These are phyloP conservation scores for Drosophila repleta DNA, from an alignment of 1,140 invertebrate genomes.

Conservation along the genomic window DNA sequence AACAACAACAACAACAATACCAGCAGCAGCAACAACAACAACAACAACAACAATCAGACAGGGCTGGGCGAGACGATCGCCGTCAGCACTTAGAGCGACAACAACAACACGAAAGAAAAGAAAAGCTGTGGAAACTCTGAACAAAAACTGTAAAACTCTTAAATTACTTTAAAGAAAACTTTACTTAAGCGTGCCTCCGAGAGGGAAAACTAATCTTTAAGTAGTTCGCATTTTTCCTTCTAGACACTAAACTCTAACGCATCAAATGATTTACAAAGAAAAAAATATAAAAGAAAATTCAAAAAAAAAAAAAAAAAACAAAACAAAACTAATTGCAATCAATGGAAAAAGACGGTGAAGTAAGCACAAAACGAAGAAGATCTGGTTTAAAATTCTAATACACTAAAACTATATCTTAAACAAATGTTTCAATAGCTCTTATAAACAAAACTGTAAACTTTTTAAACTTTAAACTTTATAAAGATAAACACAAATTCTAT, in stretches of 20 bases:
- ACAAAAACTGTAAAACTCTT: conserved; percentile 21
- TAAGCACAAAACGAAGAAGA: conserved; percentile 24
- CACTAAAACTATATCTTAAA: conserved; percentile 7
- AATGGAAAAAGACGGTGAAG: conserved; percentile 82
- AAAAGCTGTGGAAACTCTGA: conserved; percentile 3
- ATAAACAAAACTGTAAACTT: conserved; percentile 32
- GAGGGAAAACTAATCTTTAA: conserved; percentile 69
- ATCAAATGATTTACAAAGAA: conserved; percentile 5
- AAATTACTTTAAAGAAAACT: conserved; percentile 68
- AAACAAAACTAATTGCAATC: conserved; percentile 61
- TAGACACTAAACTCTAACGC: conserved; percentile 19
- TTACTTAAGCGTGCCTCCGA: conserved; percentile 81
- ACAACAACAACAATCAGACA: conserved; percentile 27
- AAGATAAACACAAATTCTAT: conserved; percentile 4
- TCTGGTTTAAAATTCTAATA: background rate
- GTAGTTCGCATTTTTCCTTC: conserved; percentile 69
- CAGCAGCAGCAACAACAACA: conserved; percentile 43
- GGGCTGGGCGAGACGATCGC: conserved; percentile 37
- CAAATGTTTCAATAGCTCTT: conserved; percentile 48
- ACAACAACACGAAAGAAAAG: background rate
- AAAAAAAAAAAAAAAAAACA: conserved; percentile 7
- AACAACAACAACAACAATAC: conserved; percentile 30
- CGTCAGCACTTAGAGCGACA: conserved; percentile 48
- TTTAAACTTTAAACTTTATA: conserved; percentile 28
- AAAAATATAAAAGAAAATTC: conserved; percentile 15